A percentile compares a stretch with the other conserved stretches of the same genome.
These are phyloP conservation scores for Campoletis sonorensis DNA, from an alignment of 1,140 invertebrate species.

Conservation along the genomic window DNA sequence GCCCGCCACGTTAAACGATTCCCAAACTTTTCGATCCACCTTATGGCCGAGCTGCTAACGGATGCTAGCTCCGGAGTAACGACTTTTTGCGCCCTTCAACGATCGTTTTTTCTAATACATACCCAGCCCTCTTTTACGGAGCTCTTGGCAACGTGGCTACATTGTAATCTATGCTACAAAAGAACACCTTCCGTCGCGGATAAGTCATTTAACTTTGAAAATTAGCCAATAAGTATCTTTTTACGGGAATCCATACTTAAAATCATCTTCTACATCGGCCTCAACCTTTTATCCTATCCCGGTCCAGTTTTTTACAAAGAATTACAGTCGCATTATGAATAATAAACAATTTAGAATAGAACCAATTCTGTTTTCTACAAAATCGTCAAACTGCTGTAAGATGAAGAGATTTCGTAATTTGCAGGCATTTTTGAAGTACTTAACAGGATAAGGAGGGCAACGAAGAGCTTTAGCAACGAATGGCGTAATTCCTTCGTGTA, in stretches of 20 bases:
- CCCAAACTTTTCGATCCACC: slow-evolving; percentile 53
- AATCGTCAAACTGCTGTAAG: not conserved
- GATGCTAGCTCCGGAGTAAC: not conserved
- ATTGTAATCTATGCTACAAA: slow-evolving; percentile 1
- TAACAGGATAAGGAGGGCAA: not conserved
- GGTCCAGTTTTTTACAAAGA: not conserved
- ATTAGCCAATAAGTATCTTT: slow-evolving; percentile 25
- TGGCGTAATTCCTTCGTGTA: slow-evolving; percentile 51
- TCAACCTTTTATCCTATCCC: slow-evolving; percentile 1
- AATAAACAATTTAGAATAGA: no score
- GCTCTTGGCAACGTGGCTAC: not conserved
- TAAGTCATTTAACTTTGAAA: slow-evolving; percentile 22
- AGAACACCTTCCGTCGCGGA: not conserved
- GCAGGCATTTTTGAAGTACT: no score
- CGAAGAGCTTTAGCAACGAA: not conserved
- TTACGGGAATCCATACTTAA: slow-evolving; percentile 8
- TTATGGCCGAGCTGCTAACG: not conserved
- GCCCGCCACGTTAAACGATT: slow-evolving; percentile 51
- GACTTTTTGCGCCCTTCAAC: slow-evolving; percentile 32
- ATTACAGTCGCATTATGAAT: not conserved
- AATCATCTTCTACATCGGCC: not conserved
- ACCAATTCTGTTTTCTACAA: not conserved
- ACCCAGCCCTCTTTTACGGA: not conserved
- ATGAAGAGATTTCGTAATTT: not conserved
- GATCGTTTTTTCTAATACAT: slow-evolving; percentile 42